Conservation (phyloP, 2,797 vertebrate genomes). For the Rhyacichthys aspro region DNA sequence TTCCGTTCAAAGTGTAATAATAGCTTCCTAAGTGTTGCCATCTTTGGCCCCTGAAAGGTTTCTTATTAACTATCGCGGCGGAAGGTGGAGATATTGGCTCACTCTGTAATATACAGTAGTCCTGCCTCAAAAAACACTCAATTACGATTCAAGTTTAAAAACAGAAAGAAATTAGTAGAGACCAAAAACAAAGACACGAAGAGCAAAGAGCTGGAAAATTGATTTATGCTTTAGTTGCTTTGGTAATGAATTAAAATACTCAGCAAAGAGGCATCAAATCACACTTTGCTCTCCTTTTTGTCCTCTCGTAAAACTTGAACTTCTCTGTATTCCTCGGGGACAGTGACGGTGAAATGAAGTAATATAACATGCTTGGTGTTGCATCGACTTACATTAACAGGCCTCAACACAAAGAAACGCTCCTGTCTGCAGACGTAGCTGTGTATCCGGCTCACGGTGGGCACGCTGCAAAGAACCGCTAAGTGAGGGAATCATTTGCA, state of each 20-base stretch:
- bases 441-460: slow-evolving; percentile 22
- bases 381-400: slow-evolving; percentile 14
- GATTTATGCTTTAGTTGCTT: slow-evolving; percentile 27
- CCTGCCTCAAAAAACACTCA: slow-evolving; percentile 15
- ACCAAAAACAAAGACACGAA: background rate
- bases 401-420: slow-evolving; percentile 4
- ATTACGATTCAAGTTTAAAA: slow-evolving; percentile 32
- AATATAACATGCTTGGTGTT: slow-evolving; percentile 23
- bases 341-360: slow-evolving; percentile 15
- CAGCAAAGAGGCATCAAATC: slow-evolving; percentile 15
- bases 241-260: slow-evolving; percentile 38
- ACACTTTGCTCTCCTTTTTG: background rate
- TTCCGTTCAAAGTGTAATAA: too few species aligned
- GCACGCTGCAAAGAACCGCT: slow-evolving; percentile 34
- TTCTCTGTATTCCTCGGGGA: slow-evolving; percentile 14
- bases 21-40: too few species aligned
- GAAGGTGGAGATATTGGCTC: background rate
- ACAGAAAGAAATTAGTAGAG: background rate
- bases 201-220: slow-evolving; percentile 19
- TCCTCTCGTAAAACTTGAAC: slow-evolving; percentile 28
- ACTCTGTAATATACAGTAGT: background rate
- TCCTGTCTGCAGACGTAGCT: slow-evolving; percentile 22
- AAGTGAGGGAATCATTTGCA: slow-evolving; percentile 58
- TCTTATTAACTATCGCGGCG: too few species aligned
- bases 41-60: too few species aligned